Evolutionary conservation across 2,113 vertebrate genomes (phyloP).

Genomic region (Chunga burmeisteri): DNA sequence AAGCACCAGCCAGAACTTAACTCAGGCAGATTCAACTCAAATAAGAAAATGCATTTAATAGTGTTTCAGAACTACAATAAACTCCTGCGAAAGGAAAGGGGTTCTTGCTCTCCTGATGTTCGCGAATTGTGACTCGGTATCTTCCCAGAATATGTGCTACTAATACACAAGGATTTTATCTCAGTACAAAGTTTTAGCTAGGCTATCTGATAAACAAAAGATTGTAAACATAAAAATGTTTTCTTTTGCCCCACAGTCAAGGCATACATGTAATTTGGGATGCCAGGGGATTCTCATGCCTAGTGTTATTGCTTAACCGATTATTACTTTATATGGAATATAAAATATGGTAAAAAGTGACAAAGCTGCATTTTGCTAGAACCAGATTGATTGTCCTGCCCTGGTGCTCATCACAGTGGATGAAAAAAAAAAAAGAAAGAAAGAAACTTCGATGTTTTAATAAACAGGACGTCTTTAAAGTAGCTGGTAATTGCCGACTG

Average conservation of each 20-base stretch:
- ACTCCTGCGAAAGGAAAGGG: background rate
- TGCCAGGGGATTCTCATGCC: accelerated
- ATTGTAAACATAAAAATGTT: background rate
- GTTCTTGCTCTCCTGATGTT: background rate
- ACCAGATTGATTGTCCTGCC: too few relatives aligned
- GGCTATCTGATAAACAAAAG: background rate
- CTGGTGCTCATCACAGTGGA: accelerated
- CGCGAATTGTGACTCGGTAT: accelerated
- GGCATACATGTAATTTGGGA: accelerated
- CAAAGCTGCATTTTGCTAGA: background rate
- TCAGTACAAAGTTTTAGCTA: background rate
- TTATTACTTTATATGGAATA: background rate
- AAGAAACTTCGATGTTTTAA: accelerated
- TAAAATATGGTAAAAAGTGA: background rate
- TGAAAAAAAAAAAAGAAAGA: accelerated
- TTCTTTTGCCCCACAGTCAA: accelerated
- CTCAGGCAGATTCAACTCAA: background rate
- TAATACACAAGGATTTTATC: background rate
- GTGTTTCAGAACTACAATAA: background rate
- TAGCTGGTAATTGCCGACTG: background rate
- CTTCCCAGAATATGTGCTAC: accelerated
- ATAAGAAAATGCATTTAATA: background rate
- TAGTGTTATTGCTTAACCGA: too few relatives aligned
- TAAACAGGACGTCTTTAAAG: too few relatives aligned
- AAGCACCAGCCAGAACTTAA: background rate